Evolutionary conservation across 1,140 invertebrate genomes (phyloP), one percentile per base, ranked within the genome.

Genomic region (Psilanteris sp.): DNA sequence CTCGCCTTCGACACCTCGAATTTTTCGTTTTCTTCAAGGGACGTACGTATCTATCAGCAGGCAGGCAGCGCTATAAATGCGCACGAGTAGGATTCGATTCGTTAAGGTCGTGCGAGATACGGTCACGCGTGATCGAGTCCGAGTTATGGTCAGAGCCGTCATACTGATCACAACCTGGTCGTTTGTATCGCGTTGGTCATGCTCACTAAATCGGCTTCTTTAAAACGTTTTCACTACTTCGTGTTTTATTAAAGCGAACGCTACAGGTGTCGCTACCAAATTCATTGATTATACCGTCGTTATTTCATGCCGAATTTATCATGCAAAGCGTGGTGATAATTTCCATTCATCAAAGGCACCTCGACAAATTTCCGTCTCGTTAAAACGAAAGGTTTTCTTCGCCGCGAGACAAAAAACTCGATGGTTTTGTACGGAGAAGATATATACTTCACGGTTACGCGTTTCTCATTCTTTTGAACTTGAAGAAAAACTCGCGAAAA

Each of bases 61-160:
- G 14, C 41, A 5, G 20, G 22, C 29, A n/a, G n/a, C n/a, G n/a
- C 29, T 27, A 36, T 32, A 36, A 62, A 59, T 59, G 55, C 26
- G 18, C 18, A 5, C 5, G 18, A 20, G 2, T 2, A 20, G 5
- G 2, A 24, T 16, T 10, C 29, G 46, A 66, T 44, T 62, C 22
- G 41, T 32, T 64, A 48, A 55, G 50, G 39, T 55, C 39, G 31
- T n/a, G n/a, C 41, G 20, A 55, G 31, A 46, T 41, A 50, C 50
- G n/a, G 64, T 68, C 52, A 68, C 64, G 64, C 64, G 64, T 68
- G 32, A 57, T 57, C 43, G 64, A 22, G 1, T 41, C 9, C 34
- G 26, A 57, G 64, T 37, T 57, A 68, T 68, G 64, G 26, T 1
- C 36, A 34, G 10, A 22, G 18, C 29, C 44, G 36, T 64, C 59